phyloP scores from a whole-genome alignment of 2,113 vertebrate species.

The Gasterosteus nipponicus region DNA sequence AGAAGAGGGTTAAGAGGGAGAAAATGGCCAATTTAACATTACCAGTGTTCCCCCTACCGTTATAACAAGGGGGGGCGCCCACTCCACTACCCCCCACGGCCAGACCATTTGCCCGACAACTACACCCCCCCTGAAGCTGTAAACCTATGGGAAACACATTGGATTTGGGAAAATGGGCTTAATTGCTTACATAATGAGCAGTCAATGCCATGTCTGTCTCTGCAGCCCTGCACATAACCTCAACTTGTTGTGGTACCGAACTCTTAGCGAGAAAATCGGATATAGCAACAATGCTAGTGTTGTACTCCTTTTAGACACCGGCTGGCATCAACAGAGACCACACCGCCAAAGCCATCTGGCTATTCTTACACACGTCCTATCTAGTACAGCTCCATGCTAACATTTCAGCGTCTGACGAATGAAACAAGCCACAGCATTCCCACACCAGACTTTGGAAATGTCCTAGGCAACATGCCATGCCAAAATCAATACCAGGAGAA shows the following conservation, averaged over 20 bases:
- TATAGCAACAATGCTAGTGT: neutral
- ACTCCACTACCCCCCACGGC: too few relatives aligned
- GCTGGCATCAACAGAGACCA: slow-evolving; percentile 10
- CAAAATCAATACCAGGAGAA: neutral
- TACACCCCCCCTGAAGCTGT: too few relatives aligned
- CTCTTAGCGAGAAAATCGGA: neutral
- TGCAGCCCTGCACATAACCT: neutral
- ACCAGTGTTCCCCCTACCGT: too few relatives aligned
- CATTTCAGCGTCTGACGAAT: slow-evolving; percentile 4
- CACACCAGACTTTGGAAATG: neutral
- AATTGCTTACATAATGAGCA: neutral
- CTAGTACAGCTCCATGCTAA: slow-evolving; percentile 3
- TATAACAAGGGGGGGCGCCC: too few relatives aligned
- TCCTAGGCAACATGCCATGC: neutral
- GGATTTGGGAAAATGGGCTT: neutral
- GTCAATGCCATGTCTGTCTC: neutral
- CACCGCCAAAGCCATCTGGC: neutral
- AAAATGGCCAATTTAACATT: neutral
- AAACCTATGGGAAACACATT: too few relatives aligned
- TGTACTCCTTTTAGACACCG: neutral
- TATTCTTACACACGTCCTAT: neutral
- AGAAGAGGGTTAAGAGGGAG: neutral
- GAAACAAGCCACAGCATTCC: slow-evolving; percentile 1
- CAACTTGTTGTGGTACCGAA: neutral
- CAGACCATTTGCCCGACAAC: too few relatives aligned